Base-by-base conservation (phyloP, 2,797 vertebrate species). In the Hoplostethus mediterraneus region DNA sequence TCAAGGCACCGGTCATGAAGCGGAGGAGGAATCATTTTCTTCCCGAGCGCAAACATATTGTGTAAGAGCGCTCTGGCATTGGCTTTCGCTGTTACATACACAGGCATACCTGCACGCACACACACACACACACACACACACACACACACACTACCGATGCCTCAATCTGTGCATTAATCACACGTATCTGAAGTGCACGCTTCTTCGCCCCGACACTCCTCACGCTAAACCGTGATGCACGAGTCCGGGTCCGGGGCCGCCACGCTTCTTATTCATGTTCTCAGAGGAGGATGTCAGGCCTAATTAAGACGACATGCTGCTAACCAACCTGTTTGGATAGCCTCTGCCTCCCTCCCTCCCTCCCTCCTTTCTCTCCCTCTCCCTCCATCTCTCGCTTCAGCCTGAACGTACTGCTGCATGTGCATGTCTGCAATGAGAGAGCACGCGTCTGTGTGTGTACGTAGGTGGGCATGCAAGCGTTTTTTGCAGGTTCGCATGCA, bases 101-200 rank as follows among this genome's bases (percentile, higher is more conserved):
- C 33, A 31, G 69, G 55, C 75, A 71, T 31, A 53, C 31, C 45
- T 49, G 54, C 3, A 25, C 62, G 28, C n/a, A 21, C 33, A 31
- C 16, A 51, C 56, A 38, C 53, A 42, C 48, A 56, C 48, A 44
- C 48, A 8, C 16, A 40, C 45, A 59, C 60, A 31, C 16, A 30
- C 28, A 59, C 17, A 42, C n/a, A 40, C 16, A 11, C 56, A 58
- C 64, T 66, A 80, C 82, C 77, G 72, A 31, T 72, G 48, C 60
- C 48, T 58, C 90, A 89, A 90, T 91, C 81, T 75, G 17, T 77
- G 67, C 81, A 88, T 90, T 90, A 84, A 93, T 93, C 87, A 88
- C 84, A 81, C 25, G 67, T 79, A 72, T 87, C 71, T 81, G 77
- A 73, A 71, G 71, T 74, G 47, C 2, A 60, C 73, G 21, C 30